Evolutionary conservation across 2,797 vertebrate species (phyloP).

Genomic region (Danio choprae): DNA sequence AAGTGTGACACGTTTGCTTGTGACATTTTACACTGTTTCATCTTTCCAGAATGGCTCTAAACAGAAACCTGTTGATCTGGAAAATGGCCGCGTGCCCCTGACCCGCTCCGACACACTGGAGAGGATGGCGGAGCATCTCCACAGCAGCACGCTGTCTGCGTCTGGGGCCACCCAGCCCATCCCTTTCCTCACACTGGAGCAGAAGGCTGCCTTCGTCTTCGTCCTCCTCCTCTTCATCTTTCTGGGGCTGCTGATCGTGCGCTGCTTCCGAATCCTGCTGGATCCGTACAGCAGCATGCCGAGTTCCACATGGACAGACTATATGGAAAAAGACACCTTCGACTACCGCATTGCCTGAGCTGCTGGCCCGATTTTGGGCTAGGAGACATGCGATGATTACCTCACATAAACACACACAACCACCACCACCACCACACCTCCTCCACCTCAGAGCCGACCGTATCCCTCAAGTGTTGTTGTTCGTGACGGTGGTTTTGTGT

Average conservation of each 20-base stretch:
- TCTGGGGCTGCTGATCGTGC: conserved; percentile 85
- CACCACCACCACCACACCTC: conserved; percentile 14
- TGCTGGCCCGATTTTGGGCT: conserved; percentile 36
- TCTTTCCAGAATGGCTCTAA: conserved; percentile 51
- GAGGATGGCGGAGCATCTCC: conserved; percentile 74
- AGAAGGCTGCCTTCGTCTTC: conserved; percentile 85
- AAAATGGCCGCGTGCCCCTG: conserved; percentile 32
- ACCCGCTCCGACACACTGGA: conserved; percentile 40
- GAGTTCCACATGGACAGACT: conserved; percentile 87
- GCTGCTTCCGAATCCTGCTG: conserved; percentile 87
- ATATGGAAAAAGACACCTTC: conserved; percentile 87
- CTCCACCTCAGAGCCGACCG: conserved; percentile 34
- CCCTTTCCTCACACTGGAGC: conserved; percentile 83
- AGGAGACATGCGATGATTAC: conserved; percentile 54
- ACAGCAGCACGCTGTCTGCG: conserved; percentile 77
- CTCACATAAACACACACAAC: conserved; percentile 29
- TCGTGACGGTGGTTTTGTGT: conserved; percentile 36
- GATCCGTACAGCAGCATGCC: conserved; percentile 89
- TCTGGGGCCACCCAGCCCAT: conserved; percentile 72
- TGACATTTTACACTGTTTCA: neutral
- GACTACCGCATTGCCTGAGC: conserved; percentile 85
- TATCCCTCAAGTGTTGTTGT: conserved; percentile 30
- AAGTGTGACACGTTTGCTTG: neutral
- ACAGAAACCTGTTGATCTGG: conserved; percentile 58
- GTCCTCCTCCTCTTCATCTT: conserved; percentile 87